phyloP scores from a whole-genome alignment of 1,140 invertebrate species.

The Thaumatotibia leucotreta region DNA sequence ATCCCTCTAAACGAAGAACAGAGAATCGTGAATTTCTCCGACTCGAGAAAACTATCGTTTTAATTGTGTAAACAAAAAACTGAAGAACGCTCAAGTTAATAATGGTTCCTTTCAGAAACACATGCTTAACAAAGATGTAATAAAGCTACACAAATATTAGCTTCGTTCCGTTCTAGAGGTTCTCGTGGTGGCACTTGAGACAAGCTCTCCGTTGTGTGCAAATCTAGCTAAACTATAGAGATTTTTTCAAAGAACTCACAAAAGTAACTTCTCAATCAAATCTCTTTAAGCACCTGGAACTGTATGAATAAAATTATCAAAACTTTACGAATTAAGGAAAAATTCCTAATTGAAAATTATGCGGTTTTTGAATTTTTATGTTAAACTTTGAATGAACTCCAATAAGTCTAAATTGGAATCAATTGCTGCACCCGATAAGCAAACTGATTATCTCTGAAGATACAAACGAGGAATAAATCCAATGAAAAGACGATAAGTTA shows the following conservation, averaged over 20 bases:
- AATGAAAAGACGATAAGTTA: slow-evolving; percentile 31
- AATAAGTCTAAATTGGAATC: slow-evolving; percentile 5
- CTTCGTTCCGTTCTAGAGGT: slow-evolving; percentile 1
- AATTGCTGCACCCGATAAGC: slow-evolving; percentile 6
- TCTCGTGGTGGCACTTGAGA: background rate
- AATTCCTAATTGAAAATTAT: background rate
- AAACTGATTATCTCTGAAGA: background rate
- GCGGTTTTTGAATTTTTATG: background rate
- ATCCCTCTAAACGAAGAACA: slow-evolving; percentile 52
- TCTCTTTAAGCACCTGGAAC: background rate
- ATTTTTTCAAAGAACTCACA: no score
- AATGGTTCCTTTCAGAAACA: slow-evolving; percentile 27
- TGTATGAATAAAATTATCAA: background rate
- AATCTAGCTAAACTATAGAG: background rate
- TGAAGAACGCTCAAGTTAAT: slow-evolving; percentile 22
- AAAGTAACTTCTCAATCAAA: background rate
- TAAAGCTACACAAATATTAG: slow-evolving; percentile 12
- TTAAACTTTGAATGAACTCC: background rate
- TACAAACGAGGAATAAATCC: slow-evolving; percentile 19
- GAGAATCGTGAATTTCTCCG: slow-evolving; percentile 59
- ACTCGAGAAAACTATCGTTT: slow-evolving; percentile 49
- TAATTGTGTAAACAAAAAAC: slow-evolving; percentile 60
- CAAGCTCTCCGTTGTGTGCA: background rate
- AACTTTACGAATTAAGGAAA: background rate
- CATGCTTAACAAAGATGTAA: slow-evolving; percentile 27